Base-by-base conservation (phyloP, 2,888 invertebrate genomes). In the Troides helena region DNA sequence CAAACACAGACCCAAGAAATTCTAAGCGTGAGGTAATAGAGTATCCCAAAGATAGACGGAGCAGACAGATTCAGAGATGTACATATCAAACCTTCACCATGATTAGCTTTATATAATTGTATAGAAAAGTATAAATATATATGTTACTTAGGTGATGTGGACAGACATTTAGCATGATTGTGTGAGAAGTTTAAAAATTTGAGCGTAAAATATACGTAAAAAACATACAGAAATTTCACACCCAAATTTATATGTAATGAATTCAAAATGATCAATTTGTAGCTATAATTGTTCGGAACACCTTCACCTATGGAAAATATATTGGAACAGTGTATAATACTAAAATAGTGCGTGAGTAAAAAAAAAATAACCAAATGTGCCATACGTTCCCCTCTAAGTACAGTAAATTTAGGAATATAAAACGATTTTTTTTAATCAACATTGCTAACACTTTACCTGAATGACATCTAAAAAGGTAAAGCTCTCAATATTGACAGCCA, bases 61-160 rank as follows among this genome's bases (percentile, higher is more conserved):
- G 74, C 74, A 75, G 69, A 72, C 78, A 76, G 77, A 75, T 78
- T 76, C 69, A 77, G 75, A 77, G 63, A 74, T 74, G 75, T 83
- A 78, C 87, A 89, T 90, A 92, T 91, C 92, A 91, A 92, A 92
- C 92, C 92, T 88, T 88, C 92, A 92, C 92, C 92, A 84, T 88
- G 87, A 88, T 82, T 84, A 85, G 85, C 82, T 75, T 71, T 72
- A 72, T 73, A 82, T 78, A 77, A 72, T 73, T 78, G 79, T 78
- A 78, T 72, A 76, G 64, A 76, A 76, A 72, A 73, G 66, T 66
- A 72, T 68, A 74, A 73, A 72, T 68, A 71, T 69, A 63, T 63
- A 57, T 53, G 68, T 71, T 61, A 72, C 66, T 64, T 63, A 74
- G 61, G 62, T 56, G 65, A 72, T 67, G 65, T 62, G 53, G 58